These are phyloP conservation scores for Ennomos erosarius DNA, from an alignment of 2,888 invertebrate genomes.

Conservation along the genomic window DNA sequence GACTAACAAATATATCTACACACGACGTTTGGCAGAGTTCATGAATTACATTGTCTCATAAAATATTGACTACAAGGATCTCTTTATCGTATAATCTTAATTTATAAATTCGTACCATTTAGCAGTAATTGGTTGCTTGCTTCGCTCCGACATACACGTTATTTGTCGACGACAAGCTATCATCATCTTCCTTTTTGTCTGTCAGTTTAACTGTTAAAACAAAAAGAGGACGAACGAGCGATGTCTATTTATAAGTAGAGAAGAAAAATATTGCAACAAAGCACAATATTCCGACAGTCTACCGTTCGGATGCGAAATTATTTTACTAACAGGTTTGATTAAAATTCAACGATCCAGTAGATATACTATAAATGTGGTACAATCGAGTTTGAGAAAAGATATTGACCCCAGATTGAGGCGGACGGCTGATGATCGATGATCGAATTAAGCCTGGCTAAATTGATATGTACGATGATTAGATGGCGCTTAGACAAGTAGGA, in stretches of 20 bases:
- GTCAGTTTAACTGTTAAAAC: conserved; percentile 32
- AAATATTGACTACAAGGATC: conserved; percentile 34
- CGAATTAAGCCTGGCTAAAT: conserved; percentile 67
- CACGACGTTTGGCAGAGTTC: not conserved
- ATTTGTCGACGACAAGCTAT: conserved; percentile 57
- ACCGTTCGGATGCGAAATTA: conserved; percentile 49
- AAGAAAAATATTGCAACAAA: conserved; percentile 39
- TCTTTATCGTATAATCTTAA: conserved; percentile 47
- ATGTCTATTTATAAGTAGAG: conserved; percentile 29
- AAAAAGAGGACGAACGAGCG: conserved; percentile 17
- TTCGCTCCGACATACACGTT: conserved; percentile 40
- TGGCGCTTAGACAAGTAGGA: conserved; percentile 65
- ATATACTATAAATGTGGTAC: conserved; percentile 51
- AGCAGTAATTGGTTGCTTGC: conserved; percentile 63
- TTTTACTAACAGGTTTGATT: conserved; percentile 67
- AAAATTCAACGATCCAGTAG: conserved; percentile 67
- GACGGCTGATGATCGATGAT: conserved; percentile 78
- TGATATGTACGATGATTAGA: conserved; percentile 70
- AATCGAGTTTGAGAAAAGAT: conserved; percentile 73
- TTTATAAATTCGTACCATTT: conserved; percentile 68
- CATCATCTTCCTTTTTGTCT: conserved; percentile 59
- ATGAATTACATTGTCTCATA: conserved; percentile 27
- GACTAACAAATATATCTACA: conserved; percentile 1
- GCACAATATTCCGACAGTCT: conserved; percentile 30
- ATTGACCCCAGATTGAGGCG: conserved; percentile 75